Conservation (phyloP, 2,113 vertebrate genomes). For the Gadus chalcogrammus region DNA sequence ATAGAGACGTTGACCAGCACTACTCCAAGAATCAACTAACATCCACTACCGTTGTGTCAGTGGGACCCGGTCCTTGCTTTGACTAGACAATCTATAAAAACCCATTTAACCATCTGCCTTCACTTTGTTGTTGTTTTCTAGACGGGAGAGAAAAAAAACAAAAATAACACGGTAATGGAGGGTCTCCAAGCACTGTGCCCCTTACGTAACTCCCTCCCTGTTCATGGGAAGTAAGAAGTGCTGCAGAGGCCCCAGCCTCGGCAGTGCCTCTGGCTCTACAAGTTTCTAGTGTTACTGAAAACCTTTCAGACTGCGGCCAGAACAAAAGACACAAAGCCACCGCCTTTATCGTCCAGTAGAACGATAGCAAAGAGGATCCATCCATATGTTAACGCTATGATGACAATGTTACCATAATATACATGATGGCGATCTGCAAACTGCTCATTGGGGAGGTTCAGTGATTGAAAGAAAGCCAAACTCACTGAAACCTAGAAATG, state of each 20-base stretch:
- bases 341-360: no score
- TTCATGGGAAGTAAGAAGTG: conserved; percentile 41
- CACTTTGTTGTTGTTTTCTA: conserved; percentile 2
- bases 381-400: not conserved
- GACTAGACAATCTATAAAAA: conserved; percentile 45
- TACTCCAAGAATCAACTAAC: conserved; percentile 27
- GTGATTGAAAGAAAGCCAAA: not conserved
- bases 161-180: conserved; percentile 63
- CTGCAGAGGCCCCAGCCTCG: conserved; percentile 22
- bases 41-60: conserved; percentile 50
- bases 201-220: conserved; percentile 64
- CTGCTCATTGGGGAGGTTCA: not conserved
- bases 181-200: conserved; percentile 36
- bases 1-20: conserved; percentile 36
- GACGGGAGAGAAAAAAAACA: conserved; percentile 5
- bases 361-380: no score
- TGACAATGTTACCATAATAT: not conserved
- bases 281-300: conserved; percentile 23
- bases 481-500: not conserved
- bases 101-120: conserved; percentile 60
- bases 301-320: not conserved
- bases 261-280: conserved; percentile 29
- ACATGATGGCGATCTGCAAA: not conserved
- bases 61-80: conserved; percentile 48
- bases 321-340: conserved; percentile 26